phyloP scores from a whole-genome alignment of 2,113 vertebrate species.

The Lophius piscatorius region DNA sequence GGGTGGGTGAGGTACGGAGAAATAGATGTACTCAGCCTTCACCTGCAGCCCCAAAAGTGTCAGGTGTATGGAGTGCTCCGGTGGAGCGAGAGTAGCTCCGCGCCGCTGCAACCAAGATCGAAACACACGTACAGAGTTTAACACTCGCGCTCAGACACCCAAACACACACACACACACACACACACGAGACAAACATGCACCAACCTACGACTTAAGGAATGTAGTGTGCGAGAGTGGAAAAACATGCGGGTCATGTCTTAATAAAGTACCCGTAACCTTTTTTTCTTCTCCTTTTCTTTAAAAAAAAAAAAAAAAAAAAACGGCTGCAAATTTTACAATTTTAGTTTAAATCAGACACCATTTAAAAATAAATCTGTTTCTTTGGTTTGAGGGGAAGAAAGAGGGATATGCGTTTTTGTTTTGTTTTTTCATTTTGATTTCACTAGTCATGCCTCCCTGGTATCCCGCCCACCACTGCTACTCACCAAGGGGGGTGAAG shows the following conservation, averaged over 20 bases:
- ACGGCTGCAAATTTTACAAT: no score
- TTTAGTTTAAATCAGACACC: neutral
- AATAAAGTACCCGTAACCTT: conserved; percentile 4
- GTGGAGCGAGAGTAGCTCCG: conserved; percentile 99
- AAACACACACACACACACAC: conserved; percentile 3
- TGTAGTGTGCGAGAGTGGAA: conserved; percentile 37
- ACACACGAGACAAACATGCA: conserved; percentile 13
- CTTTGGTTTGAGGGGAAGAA: neutral
- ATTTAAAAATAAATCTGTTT: neutral
- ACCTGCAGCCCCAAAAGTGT: conserved; percentile 96
- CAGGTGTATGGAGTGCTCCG: conserved; percentile 94
- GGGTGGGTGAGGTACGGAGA: conserved; percentile 60
- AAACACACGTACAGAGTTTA: conserved; percentile 72
- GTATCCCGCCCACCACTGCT: conserved; percentile 35
- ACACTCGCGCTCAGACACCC: conserved; percentile 24
- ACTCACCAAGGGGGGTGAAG: conserved; percentile 96
- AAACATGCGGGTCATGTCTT: conserved; percentile 19
- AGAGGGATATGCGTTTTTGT: no score
- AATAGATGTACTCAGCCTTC: conserved; percentile 90
- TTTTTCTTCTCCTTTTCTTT: no score
- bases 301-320: no score
- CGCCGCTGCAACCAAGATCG: conserved; percentile 91
- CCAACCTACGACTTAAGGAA: conserved; percentile 10
- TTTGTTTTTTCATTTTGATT: conserved; percentile 9
- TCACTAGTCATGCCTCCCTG: conserved; percentile 17